Evolutionary conservation across 30 jellyfish, hydroid and myxozoan species (phyloP), one percentile per base, ranked within the genome.

Genomic region (Aurelia sp.): DNA sequence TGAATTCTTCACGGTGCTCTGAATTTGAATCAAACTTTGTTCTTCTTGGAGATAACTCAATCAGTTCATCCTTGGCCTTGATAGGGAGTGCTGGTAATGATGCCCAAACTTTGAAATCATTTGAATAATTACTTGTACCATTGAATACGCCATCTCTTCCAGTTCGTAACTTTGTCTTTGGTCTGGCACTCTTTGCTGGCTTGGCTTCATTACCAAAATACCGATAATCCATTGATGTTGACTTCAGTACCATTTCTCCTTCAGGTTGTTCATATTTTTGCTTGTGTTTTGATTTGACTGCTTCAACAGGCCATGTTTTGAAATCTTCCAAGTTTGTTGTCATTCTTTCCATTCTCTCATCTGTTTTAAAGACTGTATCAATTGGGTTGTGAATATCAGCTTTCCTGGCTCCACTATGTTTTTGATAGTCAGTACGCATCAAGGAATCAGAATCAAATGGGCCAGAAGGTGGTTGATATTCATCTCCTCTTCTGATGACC

Each of bases 161-260:
- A 18, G 91, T 77, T 48, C 96, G 30, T 58, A 87, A 69, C 63
- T 78, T 77, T 12, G 91, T 87, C 64, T 71, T 87, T 57, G 96
- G 96, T 27, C 96, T 69, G 13, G 96, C 96, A 87, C 85, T 87
- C 33, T 50, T 61, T 52, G 96, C 91, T 18, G 91, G 91, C 71
- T 48, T 71, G 31, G 96, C 87, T 20, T 61, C 85, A 35, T 41
- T 71, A 11, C 89, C 96, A 62, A 87, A 87, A 40, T 71, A 52
- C 58, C 72, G 61, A 33, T 87, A 87, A 51, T 87, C 96, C 44
- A 50, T 78, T 31, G 96, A 87, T 22, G 90, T 87, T 33, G 96
- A 66, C 65, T 87, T 68, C 12, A 78, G 70, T 10, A 35, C 68
- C 84, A 87, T 77, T 61, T 80, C 85, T 13, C 89, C 96, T 3